These are phyloP conservation scores for Aptenodytes forsteri DNA, from an alignment of 2,113 vertebrate species.

Conservation along the genomic window DNA sequence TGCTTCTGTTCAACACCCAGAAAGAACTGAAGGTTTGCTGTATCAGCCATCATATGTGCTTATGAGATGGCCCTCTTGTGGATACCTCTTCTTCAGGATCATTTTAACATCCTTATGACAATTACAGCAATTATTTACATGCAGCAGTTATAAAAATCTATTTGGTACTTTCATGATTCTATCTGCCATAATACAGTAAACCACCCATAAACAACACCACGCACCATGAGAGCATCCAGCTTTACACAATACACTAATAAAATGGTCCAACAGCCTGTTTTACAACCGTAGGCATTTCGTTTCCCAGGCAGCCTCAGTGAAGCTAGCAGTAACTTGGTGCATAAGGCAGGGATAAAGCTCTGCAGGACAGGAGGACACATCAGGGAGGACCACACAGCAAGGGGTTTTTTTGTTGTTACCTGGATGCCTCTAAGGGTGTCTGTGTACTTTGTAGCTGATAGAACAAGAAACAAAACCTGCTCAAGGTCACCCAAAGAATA, in stretches of 20 bases:
- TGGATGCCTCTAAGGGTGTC: not conserved
- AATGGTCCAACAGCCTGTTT: not conserved
- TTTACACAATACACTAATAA: not conserved
- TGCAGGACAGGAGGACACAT: not conserved
- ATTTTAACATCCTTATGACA: not conserved
- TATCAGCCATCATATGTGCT: rapidly evolving
- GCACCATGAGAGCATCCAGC: not conserved
- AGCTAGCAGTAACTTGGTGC: not conserved
- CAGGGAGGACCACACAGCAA: not conserved
- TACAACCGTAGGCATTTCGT: not conserved
- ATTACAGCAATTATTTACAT: not conserved
- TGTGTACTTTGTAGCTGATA: not conserved
- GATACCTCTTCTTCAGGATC: not conserved
- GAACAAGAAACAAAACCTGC: not conserved
- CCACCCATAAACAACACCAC: not conserved
- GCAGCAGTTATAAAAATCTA: not conserved
- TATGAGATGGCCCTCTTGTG: rapidly evolving
- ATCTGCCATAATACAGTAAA: not conserved
- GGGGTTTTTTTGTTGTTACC: no score
- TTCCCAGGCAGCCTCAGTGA: not conserved
- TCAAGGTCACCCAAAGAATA: not conserved
- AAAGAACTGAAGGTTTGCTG: not conserved
- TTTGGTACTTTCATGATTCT: no score
- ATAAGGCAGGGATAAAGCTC: not conserved
- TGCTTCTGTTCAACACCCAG: not conserved